A percentile compares a stretch with the other conserved stretches of the same genome.
Evolutionary conservation across 2,888 invertebrate genomes (phyloP).

Genomic region (Dynastes tityus): DNA sequence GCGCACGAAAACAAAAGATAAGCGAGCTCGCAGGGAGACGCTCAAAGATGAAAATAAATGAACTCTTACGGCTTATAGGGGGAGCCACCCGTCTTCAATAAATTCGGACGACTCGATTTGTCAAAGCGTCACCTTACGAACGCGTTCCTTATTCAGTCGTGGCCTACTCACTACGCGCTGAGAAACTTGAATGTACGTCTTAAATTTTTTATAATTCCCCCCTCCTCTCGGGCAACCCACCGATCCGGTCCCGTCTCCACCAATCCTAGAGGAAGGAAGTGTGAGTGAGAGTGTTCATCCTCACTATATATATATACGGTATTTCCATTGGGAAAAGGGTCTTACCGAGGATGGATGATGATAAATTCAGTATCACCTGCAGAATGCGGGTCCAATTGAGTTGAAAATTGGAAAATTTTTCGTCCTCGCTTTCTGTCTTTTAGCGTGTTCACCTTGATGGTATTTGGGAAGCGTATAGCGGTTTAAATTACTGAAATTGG

Average conservation of each 20-base stretch:
- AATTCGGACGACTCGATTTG: constrained; percentile 51
- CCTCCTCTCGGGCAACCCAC: background rate
- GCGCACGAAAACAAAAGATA: background rate
- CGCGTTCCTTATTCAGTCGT: background rate
- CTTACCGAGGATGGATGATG: constrained; percentile 20
- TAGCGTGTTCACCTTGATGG: background rate
- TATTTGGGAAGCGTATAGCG: too few relatives aligned
- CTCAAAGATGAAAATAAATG: constrained; percentile 37
- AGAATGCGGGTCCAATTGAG: background rate
- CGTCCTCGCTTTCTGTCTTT: background rate
- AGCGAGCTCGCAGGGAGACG: background rate
- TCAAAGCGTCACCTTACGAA: constrained; percentile 46
- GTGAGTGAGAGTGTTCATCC: background rate
- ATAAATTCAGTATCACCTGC: constrained; percentile 31
- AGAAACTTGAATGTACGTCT: constrained; percentile 16
- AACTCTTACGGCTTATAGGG: constrained; percentile 6
- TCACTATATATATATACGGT: background rate
- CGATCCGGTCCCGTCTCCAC: too few relatives aligned
- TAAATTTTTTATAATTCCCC: constrained; percentile 35
- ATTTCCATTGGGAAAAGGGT: background rate
- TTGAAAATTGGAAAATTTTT: constrained; percentile 31
- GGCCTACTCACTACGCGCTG: background rate
- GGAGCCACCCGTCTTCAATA: constrained; percentile 20
- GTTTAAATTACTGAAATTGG: too few relatives aligned
- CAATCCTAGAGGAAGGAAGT: too few relatives aligned